These are phyloP conservation scores for Hylaea fasciaria DNA, from an alignment of 2,888 invertebrate genomes.

Conservation along the genomic window DNA sequence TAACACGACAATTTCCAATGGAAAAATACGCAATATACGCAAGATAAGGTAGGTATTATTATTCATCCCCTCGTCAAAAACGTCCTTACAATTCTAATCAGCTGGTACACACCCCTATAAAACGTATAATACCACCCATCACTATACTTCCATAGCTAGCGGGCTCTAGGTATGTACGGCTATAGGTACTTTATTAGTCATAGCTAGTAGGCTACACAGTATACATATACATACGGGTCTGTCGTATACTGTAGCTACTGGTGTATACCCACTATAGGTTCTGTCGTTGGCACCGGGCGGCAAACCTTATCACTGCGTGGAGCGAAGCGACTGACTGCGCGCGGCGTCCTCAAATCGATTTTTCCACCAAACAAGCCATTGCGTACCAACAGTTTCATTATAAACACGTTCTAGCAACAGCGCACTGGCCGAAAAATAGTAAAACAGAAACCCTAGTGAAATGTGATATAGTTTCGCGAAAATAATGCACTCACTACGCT, in stretches of 20 bases:
- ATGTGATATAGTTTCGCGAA: constrained; percentile 55
- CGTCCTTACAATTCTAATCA: constrained; percentile 38
- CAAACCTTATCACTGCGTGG: constrained; percentile 64
- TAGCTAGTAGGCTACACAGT: neutral
- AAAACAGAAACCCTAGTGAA: constrained; percentile 51
- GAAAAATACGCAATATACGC: no score
- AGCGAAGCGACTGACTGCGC: constrained; percentile 69
- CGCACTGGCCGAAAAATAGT: constrained; percentile 40
- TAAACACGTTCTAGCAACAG: constrained; percentile 72
- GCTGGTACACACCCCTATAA: constrained; percentile 34
- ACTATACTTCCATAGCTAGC: constrained; percentile 10
- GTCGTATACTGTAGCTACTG: neutral
- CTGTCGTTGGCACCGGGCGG: constrained; percentile 46
- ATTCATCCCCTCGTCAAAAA: constrained; percentile 6
- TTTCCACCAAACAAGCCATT: constrained; percentile 78
- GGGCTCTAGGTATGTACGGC: constrained; percentile 1
- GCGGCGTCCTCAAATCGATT: constrained; percentile 76
- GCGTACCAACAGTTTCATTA: constrained; percentile 70
- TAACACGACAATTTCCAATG: no score
- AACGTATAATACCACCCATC: neutral
- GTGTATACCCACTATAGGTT: constrained; percentile 8
- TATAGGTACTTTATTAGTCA: neutral
- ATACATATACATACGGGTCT: no score
- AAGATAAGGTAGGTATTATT: constrained; percentile 1
- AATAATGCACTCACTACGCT: constrained; percentile 66